A percentile compares a stretch with the other conserved stretches of the same genome.
These are phyloP conservation scores for Polyommatus iphigenia DNA, from an alignment of 2,888 invertebrate species.

Conservation along the genomic window DNA sequence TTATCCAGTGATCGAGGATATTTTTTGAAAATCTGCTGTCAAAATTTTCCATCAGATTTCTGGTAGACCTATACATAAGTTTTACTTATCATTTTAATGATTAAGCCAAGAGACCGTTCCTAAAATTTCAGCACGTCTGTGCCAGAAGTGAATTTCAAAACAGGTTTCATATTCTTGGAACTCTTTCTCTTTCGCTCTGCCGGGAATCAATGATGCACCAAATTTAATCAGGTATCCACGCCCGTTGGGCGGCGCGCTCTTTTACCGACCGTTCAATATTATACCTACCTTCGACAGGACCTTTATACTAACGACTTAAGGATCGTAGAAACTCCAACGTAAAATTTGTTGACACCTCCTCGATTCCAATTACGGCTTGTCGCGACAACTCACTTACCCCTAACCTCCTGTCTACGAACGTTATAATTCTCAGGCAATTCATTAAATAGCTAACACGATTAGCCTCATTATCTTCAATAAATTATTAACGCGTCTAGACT, in stretches of 20 bases:
- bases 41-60: no score
- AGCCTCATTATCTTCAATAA: neutral
- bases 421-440: constrained; percentile 10
- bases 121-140: neutral
- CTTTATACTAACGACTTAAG: neutral
- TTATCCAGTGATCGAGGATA: no score
- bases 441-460: neutral
- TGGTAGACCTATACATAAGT: no score
- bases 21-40: no score
- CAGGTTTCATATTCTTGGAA: neutral
- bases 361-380: constrained; percentile 68
- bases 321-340: neutral
- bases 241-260: constrained; percentile 64
- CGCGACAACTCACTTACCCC: constrained; percentile 43
- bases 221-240: neutral
- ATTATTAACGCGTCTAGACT: neutral
- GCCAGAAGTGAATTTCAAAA: neutral
- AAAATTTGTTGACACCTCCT: constrained; percentile 58
- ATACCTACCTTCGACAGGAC: neutral
- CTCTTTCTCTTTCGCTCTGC: neutral
- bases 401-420: neutral
- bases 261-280: neutral
- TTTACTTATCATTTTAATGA: no score
- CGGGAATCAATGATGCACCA: neutral
- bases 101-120: no score